These are phyloP conservation scores for Drosophila paranaensis DNA, from an alignment of 2,888 invertebrate species.

Conservation along the genomic window DNA sequence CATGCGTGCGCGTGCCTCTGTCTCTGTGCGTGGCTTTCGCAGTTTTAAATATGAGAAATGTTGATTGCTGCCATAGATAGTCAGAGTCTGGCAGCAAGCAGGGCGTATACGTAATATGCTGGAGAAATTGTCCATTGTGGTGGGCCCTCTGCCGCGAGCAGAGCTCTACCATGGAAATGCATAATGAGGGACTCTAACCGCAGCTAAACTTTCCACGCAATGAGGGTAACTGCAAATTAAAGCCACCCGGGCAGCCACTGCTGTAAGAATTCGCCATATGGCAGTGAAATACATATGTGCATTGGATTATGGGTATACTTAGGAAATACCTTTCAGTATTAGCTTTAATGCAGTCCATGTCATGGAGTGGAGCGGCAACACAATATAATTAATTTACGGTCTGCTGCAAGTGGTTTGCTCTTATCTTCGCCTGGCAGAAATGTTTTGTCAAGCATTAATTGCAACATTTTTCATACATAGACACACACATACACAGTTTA, in stretches of 20 bases:
- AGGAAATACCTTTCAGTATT: constrained; percentile 22
- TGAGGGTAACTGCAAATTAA: constrained; percentile 40
- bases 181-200: constrained; percentile 58
- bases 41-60: constrained; percentile 68
- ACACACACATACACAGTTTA: constrained; percentile 8
- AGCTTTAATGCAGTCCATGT: constrained; percentile 11
- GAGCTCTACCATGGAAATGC: constrained; percentile 17
- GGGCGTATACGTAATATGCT: constrained; percentile 57
- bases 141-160: constrained; percentile 22
- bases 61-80: constrained; percentile 59
- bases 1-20: not conserved
- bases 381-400: constrained; percentile 10
- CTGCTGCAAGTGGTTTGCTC: constrained; percentile 1
- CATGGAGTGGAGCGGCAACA: not conserved
- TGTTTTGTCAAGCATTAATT: constrained; percentile 28
- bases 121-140: constrained; percentile 43
- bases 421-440: constrained; percentile 7
- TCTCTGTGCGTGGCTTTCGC: constrained; percentile 32
- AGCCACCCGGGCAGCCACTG: constrained; percentile 2
- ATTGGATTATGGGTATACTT: constrained; percentile 6
- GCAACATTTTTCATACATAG: constrained; percentile 10
- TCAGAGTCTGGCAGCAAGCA: constrained; percentile 1
- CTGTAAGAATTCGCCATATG: too few relatives aligned
- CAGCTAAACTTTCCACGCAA: constrained; percentile 44
- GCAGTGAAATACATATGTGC: not conserved